These are phyloP conservation scores for Cartodere bifasciata DNA, from an alignment of 2,888 invertebrate genomes.

Conservation along the genomic window DNA sequence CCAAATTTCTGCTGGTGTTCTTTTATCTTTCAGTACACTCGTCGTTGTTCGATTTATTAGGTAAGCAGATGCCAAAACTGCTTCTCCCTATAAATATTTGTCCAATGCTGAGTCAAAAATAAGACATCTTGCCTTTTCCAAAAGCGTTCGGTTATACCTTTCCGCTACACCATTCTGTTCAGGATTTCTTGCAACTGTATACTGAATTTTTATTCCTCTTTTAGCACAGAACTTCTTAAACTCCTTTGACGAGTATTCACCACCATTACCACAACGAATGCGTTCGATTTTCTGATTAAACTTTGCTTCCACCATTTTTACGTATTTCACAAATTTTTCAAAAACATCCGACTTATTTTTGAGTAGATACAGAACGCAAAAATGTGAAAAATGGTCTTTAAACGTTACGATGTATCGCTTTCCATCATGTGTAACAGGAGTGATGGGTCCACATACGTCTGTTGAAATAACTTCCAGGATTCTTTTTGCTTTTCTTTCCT, in stretches of 20 bases:
- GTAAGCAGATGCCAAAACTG: slow-evolving; percentile 7
- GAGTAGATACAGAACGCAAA: slow-evolving; percentile 11
- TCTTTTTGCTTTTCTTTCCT: slow-evolving; percentile 13
- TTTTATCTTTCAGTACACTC: background rate
- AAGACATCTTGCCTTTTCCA: slow-evolving; percentile 6
- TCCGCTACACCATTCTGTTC: slow-evolving; percentile 8
- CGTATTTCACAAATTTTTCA: slow-evolving; percentile 4
- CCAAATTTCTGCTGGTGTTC: slow-evolving; percentile 11
- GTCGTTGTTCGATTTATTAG: slow-evolving; percentile 8
- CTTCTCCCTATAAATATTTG: slow-evolving; percentile 8
- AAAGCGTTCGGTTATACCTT: slow-evolving; percentile 10
- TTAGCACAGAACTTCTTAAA: slow-evolving; percentile 12
- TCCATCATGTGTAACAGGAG: slow-evolving; percentile 13
- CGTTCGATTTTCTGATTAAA: slow-evolving; percentile 11
- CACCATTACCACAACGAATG: slow-evolving; percentile 14
- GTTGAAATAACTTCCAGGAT: slow-evolving; percentile 12
- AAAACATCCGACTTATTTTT: slow-evolving; percentile 10
- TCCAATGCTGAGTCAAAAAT: slow-evolving; percentile 4
- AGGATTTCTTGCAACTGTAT: slow-evolving; percentile 11
- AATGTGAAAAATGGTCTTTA: slow-evolving; percentile 15
- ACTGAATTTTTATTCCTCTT: slow-evolving; percentile 12
- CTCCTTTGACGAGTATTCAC: slow-evolving; percentile 11
- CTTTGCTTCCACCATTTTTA: slow-evolving; percentile 8
- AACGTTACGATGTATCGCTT: slow-evolving; percentile 14
- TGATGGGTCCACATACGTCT: slow-evolving; percentile 15